A percentile compares a stretch with the other conserved stretches of the same genome.
phyloP scores from a whole-genome alignment of 2,113 vertebrate species.

The Redunca redunca region DNA sequence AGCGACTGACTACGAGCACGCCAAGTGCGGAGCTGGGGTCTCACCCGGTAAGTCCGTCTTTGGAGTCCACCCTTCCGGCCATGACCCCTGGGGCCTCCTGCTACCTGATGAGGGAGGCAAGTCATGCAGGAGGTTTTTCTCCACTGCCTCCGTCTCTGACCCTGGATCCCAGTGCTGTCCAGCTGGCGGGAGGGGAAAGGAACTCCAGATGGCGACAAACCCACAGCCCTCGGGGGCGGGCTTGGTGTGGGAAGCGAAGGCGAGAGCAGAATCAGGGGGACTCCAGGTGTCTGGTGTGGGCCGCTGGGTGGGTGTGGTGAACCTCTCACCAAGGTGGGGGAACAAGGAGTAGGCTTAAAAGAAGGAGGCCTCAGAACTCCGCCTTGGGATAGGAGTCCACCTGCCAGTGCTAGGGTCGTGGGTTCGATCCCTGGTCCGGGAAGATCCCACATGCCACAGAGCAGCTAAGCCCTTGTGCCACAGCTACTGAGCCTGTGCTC shows the following conservation, averaged over 20 bases:
- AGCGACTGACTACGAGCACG: not conserved
- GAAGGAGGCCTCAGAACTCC: not conserved
- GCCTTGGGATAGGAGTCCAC: not conserved
- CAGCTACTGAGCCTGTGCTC: not conserved
- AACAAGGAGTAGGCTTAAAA: not conserved
- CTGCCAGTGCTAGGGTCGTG: not conserved
- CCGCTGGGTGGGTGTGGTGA: no score
- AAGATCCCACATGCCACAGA: not conserved
- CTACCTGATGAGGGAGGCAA: not conserved
- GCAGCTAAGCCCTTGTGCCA: not conserved
- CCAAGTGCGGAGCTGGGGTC: not conserved
- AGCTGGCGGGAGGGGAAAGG: not conserved
- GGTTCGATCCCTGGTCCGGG: not conserved
- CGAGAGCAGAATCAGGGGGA: no score
- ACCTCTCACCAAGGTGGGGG: not conserved
- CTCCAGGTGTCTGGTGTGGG: not conserved
- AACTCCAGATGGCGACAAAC: not conserved
- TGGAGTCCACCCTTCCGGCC: not conserved
- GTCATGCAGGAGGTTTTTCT: not conserved
- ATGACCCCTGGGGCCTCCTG: not conserved
- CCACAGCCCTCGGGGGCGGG: not conserved
- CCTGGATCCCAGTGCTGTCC: not conserved
- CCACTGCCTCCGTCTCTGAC: not conserved
- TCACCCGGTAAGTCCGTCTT: not conserved
- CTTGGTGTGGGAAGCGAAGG: accelerated